phyloP scores from a whole-genome alignment of 2,113 vertebrate genomes.

The Hydrochoerus hydrochaeris region DNA sequence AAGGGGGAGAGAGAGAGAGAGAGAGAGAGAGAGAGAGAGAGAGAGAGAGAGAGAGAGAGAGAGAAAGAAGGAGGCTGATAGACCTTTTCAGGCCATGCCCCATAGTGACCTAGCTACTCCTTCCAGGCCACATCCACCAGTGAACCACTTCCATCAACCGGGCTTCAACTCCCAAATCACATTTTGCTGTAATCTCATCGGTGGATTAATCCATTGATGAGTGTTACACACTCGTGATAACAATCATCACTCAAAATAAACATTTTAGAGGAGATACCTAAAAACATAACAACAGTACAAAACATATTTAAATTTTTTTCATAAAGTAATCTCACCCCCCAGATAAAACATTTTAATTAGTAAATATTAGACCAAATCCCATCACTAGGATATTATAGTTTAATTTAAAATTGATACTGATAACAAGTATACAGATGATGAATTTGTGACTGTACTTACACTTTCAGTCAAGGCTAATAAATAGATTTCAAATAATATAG shows the following conservation, averaged over 20 bases:
- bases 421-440: conserved; percentile 16
- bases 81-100: neutral
- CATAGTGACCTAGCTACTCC: neutral
- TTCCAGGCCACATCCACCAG: neutral
- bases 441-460: neutral
- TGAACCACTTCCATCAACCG: neutral
- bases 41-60: neutral
- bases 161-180: neutral
- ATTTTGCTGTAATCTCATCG: neutral
- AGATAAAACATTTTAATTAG: conserved; percentile 51
- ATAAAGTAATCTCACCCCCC: conserved; percentile 37
- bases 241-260: neutral
- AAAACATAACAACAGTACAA: neutral
- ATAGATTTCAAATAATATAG: neutral
- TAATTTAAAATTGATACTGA: conserved; percentile 49
- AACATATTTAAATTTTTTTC: conserved; percentile 28
- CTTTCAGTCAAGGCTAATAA: neutral
- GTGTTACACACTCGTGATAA: neutral
- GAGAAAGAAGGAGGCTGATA: neutral
- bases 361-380: conserved; percentile 62
- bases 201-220: neutral
- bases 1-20: neutral
- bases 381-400: conserved; percentile 26
- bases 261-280: neutral
- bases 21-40: too few species aligned